Evolutionary conservation across 2,888 invertebrate species (phyloP), one percentile per base, ranked within the genome.

Genomic region (Scaptomyza parva): DNA sequence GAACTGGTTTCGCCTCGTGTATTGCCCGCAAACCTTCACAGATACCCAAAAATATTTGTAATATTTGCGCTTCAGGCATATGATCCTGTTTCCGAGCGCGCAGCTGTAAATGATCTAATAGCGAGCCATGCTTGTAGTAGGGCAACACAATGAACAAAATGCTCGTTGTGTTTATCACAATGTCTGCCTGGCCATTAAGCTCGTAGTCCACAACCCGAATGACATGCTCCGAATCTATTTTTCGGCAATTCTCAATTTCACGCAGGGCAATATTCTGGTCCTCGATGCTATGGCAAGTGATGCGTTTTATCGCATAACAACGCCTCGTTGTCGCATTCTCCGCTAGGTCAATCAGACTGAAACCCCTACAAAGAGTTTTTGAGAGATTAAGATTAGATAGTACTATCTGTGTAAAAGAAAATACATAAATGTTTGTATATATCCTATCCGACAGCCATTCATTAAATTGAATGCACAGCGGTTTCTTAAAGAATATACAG

Each of bases 331-430:
- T 77, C 1, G 92, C 88, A 88, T 96, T 95, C 90, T 96, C 95
- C 0, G 95, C 94, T 74, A 97, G 92, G 86, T 95, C 95, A 51
- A 97, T 96, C 47, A 94, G 94, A 87, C 96, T 96, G 89, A 97
- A 97, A 9, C 96, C 97, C 8, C 97, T 97, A 28, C 4, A 43
- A 18, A 30, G 22, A 60, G 66, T 67, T 37, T 62, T 40, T 53
- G 22, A 41, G 44, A 37, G 65, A 72, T 70, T 35, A 86, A 37
- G 65, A 72, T 70, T 35, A 86, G 69, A 76, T 71, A 72, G 33
- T 17, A 44, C 44, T 53, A 44, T 41, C 17, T 17, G 14, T 30
- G 28, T 30, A 64, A 30, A 8, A 2, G 3, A 2, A 20, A 30
- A n/a, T n/a, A n/a, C n/a, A n/a, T n/a, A n/a, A n/a, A n/a, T n/a